These are phyloP conservation scores for Xiphophorus maculatus DNA, from an alignment of 2,113 vertebrate species.

Conservation along the genomic window DNA sequence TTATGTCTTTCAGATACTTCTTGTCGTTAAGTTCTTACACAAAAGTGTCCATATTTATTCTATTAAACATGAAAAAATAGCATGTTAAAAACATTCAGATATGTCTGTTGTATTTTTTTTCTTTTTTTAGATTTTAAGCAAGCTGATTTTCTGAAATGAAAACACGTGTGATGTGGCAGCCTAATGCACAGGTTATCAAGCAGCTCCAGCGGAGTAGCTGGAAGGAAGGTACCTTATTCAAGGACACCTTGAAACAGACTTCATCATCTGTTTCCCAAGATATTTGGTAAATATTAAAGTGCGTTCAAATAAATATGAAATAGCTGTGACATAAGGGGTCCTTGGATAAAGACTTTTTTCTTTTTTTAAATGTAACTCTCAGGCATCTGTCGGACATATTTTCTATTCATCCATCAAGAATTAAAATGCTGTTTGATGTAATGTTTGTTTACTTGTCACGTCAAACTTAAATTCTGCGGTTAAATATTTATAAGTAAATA, in stretches of 20 bases:
- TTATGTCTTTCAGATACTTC: too few species aligned
- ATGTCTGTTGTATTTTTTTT: not conserved
- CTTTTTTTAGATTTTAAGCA: constrained; percentile 15
- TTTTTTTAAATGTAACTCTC: not conserved
- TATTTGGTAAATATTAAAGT: not conserved
- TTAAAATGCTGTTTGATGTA: constrained; percentile 15
- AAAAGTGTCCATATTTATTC: constrained; percentile 26
- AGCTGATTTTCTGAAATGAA: constrained; percentile 24
- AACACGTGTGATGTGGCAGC: constrained; percentile 24
- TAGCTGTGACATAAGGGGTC: not conserved
- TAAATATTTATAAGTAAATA: constrained; percentile 24
- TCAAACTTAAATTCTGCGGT: not conserved
- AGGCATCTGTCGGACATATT: constrained; percentile 5
- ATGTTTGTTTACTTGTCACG: not conserved
- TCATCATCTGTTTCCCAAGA: constrained; percentile 9
- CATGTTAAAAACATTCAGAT: constrained; percentile 6
- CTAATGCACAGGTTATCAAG: constrained; percentile 14
- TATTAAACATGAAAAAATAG: constrained; percentile 30
- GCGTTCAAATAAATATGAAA: not conserved
- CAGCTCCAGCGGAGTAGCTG: constrained; percentile 34
- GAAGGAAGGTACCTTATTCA: constrained; percentile 29
- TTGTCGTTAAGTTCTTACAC: too few species aligned
- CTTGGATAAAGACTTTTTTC: not conserved
- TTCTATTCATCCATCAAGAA: constrained; percentile 11
- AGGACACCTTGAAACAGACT: constrained; percentile 54